Conservation (phyloP, 2,888 invertebrate species). For the Drepanosiphum platanoidis region DNA sequence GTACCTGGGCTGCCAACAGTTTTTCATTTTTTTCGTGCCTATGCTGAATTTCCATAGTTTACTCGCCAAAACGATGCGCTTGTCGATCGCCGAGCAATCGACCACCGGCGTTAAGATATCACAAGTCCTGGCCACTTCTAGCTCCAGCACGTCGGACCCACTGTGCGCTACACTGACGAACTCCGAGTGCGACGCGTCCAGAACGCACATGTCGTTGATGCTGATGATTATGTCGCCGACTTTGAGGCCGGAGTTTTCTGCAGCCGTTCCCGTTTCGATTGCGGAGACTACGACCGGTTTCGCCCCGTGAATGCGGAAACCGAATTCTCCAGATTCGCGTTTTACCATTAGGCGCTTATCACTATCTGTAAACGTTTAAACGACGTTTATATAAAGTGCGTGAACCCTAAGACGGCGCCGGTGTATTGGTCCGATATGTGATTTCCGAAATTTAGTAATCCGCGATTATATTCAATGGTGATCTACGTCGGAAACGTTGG, state of each 20-base stretch:
- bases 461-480: no score
- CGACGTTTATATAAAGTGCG: no score
- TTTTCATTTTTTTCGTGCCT: constrained; percentile 64
- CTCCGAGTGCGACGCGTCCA: constrained; percentile 87
- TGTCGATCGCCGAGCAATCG: constrained; percentile 69
- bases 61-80: constrained; percentile 71
- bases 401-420: no score
- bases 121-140: constrained; percentile 89
- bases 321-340: constrained; percentile 85
- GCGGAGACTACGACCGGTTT: constrained; percentile 96
- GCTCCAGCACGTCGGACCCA: constrained; percentile 80
- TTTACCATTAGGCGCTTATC: constrained; percentile 87
- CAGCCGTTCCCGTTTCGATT: constrained; percentile 93
- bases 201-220: constrained; percentile 88
- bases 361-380: constrained; percentile 73
- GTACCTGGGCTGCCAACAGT: constrained; percentile 85
- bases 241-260: constrained; percentile 89
- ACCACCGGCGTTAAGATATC: constrained; percentile 80
- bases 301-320: constrained; percentile 91
- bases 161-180: constrained; percentile 83
- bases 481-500: no score
- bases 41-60: constrained; percentile 65
- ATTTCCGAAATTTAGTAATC: no score
- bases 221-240: constrained; percentile 94
- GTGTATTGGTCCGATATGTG: no score